Base-by-base conservation (phyloP, 2,888 invertebrate genomes). In the Tromatobia lineatoria region DNA sequence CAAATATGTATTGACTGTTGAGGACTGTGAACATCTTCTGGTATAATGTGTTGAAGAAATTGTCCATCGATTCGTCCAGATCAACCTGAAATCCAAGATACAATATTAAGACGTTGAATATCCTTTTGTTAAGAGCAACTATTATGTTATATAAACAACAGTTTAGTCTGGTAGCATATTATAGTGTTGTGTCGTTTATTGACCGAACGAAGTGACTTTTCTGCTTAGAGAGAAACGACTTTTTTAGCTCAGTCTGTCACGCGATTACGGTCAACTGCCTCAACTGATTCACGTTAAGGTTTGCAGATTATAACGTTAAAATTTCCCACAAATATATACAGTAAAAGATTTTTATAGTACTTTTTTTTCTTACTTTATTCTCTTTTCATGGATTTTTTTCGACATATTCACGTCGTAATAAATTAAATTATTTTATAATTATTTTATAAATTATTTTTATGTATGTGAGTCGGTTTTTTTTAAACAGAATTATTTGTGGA, bases 21-120 rank as follows among this genome's bases (percentile, higher is more conserved):
- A 99, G 95, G 66, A 99, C 98, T 20, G 97, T 97, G 94, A 99
- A 99, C 98, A 99, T 99, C 94, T 98, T 97, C 94, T 98, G 97
- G 94, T 99, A 98, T 50, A 99, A 96, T 18, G 97, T 97, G 88
- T 96, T 97, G 95, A 99, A 99, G 95, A 99, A 99, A 88, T 96
- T 96, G 91, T 99, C 98, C 96, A 99, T 96, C 86, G 97, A 97
- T 85, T 96, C 97, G 79, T 97, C 96, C 83, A 99, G 95, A 92
- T 98, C 96, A 74, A 97, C 96, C 92, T 97, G 96, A 7, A 87
- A 87, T 11, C 6, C 15, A 29, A 61, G 7, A 34, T 29, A 13
- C n/a, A 6, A 59, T 20, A 2, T 23, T 20, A 54, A 23, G 4
- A 13, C 3, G 3, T 23, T 13, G 57, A 23, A 54, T 23, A 54